These are phyloP conservation scores for Xyliphius kryptos DNA, from an alignment of 2,113 vertebrate species.

Conservation along the genomic window DNA sequence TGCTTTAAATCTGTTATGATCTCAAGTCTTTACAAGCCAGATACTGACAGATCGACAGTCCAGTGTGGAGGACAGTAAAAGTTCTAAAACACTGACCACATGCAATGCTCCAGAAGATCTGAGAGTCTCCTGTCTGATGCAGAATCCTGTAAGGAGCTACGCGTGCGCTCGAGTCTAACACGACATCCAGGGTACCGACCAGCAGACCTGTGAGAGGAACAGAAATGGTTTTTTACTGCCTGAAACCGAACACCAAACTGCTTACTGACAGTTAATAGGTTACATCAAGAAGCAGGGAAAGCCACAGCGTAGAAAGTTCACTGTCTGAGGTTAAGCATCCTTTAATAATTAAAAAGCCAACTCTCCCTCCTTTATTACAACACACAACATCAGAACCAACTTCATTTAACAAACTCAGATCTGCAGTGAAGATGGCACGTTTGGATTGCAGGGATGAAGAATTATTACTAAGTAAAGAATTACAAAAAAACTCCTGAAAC, in stretches of 20 bases:
- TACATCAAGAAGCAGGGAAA: neutral
- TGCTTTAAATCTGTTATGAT: too few species aligned
- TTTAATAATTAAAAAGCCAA: neutral
- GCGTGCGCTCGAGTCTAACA: constrained; percentile 92
- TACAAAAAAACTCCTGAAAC: too few species aligned
- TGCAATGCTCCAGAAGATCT: constrained; percentile 91
- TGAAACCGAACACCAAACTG: neutral
- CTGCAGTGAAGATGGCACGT: too few species aligned
- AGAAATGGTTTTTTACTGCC: neutral
- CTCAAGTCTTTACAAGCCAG: neutral
- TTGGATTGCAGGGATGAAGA: neutral
- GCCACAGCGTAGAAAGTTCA: constrained; percentile 1
- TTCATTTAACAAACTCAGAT: neutral
- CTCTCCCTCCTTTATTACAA: neutral
- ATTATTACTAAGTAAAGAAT: neutral
- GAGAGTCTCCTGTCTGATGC: constrained; percentile 90
- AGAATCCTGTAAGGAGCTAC: constrained; percentile 94
- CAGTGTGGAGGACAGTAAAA: neutral
- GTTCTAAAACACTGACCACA: constrained; percentile 70
- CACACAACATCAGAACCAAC: neutral
- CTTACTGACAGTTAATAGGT: neutral
- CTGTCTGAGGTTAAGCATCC: neutral
- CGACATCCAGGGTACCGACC: constrained; percentile 92
- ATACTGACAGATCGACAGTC: too few species aligned
- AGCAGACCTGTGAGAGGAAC: constrained; percentile 71